Conservation (phyloP, 2,888 invertebrate species). For the Axea sp. region DNA sequence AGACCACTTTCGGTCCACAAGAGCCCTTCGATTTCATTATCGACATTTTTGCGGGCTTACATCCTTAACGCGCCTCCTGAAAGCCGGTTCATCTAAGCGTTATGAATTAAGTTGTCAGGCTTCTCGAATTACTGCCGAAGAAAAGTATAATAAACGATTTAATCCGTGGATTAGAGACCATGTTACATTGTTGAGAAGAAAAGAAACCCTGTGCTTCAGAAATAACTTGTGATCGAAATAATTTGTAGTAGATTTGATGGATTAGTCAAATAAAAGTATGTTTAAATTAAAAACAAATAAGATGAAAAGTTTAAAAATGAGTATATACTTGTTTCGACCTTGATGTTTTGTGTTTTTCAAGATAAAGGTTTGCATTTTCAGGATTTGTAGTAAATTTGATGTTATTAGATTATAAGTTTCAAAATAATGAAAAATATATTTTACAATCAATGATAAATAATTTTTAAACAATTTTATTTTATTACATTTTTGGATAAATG, state of each 20-base stretch:
- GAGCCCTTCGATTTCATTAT: slow-evolving; percentile 49
- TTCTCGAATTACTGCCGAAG: slow-evolving; percentile 49
- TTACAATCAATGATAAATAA: too few relatives aligned
- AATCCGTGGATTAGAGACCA: slow-evolving; percentile 39
- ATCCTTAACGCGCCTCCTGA: slow-evolving; percentile 17
- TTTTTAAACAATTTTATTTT: too few relatives aligned
- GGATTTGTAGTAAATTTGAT: too few relatives aligned
- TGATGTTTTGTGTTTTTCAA: too few relatives aligned
- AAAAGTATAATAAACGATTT: slow-evolving; percentile 54
- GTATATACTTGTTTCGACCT: too few relatives aligned
- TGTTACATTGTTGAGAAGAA: slow-evolving; percentile 30
- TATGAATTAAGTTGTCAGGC: slow-evolving; percentile 60
- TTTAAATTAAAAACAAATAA: slow-evolving; percentile 6
- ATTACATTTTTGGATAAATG: too few relatives aligned
- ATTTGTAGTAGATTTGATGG: slow-evolving; percentile 1
- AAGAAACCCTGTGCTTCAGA: slow-evolving; percentile 1
- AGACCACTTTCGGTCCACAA: slow-evolving; percentile 41
- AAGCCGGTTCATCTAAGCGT: slow-evolving; percentile 57
- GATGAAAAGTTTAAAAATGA: too few relatives aligned
- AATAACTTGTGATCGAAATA: slow-evolving; percentile 28
- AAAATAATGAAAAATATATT: too few relatives aligned
- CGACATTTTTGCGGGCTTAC: slow-evolving; percentile 53
- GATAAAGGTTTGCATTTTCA: too few relatives aligned
- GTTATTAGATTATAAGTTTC: too few relatives aligned
- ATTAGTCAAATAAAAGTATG: neutral